Base-by-base conservation (phyloP, 2,888 invertebrate genomes). In the Toxonevra muliebris region DNA sequence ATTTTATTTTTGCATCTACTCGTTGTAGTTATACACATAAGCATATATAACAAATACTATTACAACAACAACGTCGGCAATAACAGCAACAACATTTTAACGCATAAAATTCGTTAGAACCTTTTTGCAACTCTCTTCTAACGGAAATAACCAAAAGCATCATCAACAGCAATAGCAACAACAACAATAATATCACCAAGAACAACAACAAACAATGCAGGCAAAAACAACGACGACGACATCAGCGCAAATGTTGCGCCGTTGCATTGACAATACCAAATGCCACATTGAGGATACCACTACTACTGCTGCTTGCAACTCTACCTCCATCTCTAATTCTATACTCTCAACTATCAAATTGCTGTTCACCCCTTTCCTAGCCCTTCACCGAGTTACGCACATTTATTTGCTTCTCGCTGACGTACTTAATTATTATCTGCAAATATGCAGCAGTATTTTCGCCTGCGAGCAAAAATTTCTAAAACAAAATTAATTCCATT, bases 401-500 rank as follows among this genome's bases (percentile, higher is more conserved):
- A 30, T 30, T 30, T 61, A 20, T 53, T 20, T 61, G 12, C 66
- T 53, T 55, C 65, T 58, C 75, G 78, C 77, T 77, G 77, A 74
- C 79, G 81, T 80, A 82, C 82, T 82, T 82, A 81, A 82, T 82
- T 82, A 82, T 82, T 82, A 82, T 82, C 82, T 79, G 82, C 82
- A 82, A 82, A 82, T 82, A 82, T 82, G 79, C 80, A 82, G 80
- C 71, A 30, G 30, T 30, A 73, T 73, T 72, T 72, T 64, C 74
- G 76, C 74, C 79, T 77, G 77, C 76, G 73, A 76, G 79, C 77
- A 75, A 82, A 81, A 81, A 79, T 79, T 80, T 81, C 80, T 78
- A 79, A 83, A 83, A 83, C 82, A 82, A 81, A 83, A 83, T 83
- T 82, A 83, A 83, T 82, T 83, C 83, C 79, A 80, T 79, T 81